Evolutionary conservation across 2,797 vertebrate genomes (phyloP).

Genomic region (Spondyliosoma cantharus): DNA sequence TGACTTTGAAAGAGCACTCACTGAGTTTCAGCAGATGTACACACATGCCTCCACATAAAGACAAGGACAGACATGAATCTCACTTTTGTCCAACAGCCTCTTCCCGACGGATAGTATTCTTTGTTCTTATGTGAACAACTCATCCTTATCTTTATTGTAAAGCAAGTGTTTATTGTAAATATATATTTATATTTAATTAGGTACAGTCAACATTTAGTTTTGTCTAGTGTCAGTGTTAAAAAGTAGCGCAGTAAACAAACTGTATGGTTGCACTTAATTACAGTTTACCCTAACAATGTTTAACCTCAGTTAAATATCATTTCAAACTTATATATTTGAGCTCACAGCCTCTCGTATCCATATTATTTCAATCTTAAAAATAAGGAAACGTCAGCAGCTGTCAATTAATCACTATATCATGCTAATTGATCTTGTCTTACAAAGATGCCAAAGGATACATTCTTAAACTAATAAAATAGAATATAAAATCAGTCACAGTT

Average conservation of each 20-base stretch:
- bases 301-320: neutral
- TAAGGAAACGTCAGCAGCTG: neutral
- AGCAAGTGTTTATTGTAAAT: too few relatives aligned
- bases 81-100: too few relatives aligned
- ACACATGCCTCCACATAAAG: neutral
- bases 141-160: too few relatives aligned
- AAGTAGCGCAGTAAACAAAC: neutral
- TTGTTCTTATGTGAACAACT: too few relatives aligned
- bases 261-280: neutral
- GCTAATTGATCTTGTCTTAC: neutral
- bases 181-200: neutral
- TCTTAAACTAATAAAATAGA: neutral
- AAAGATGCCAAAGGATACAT: neutral
- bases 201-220: neutral
- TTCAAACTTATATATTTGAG: neutral
- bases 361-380: neutral
- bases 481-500: neutral
- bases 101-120: too few relatives aligned
- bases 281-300: neutral
- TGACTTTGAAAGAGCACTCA: conserved; percentile 9
- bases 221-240: neutral
- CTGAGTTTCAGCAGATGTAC: neutral
- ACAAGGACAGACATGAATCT: too few relatives aligned
- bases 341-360: neutral
- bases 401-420: neutral